Conservation (phyloP, 2,888 invertebrate genomes). For the Caenorhabditis sulstoni region DNA sequence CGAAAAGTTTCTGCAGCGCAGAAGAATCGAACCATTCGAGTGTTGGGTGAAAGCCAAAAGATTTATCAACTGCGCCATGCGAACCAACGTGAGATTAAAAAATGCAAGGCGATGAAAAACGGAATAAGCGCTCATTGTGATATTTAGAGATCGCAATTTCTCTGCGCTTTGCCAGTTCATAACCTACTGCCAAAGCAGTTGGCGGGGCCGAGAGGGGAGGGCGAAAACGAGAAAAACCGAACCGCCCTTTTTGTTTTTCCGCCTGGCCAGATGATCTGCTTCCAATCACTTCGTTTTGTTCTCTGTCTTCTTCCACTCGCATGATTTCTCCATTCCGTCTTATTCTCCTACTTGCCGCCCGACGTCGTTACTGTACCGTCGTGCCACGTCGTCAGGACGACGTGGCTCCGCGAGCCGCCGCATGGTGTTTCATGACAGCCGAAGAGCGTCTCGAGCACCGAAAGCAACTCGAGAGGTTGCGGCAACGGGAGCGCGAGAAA, state of each 20-base stretch:
- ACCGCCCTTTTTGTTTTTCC: constrained; percentile 9
- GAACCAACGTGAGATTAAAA: too few species aligned
- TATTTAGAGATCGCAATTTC: too few species aligned
- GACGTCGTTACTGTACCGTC: background rate
- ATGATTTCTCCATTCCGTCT: background rate
- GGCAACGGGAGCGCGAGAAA: constrained; percentile 36
- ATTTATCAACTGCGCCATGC: too few species aligned
- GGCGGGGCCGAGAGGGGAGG: background rate
- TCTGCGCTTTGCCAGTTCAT: background rate
- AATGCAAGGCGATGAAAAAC: too few species aligned
- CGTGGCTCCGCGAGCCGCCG: constrained; percentile 4
- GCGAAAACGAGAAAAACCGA: background rate
- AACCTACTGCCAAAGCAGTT: constrained; percentile 1
- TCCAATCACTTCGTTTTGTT: background rate
- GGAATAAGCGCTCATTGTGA: too few species aligned
- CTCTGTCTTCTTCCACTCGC: background rate
- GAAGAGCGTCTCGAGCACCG: constrained; percentile 42
- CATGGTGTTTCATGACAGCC: constrained; percentile 38
- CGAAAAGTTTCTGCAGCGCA: too few species aligned
- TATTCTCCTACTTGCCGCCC: background rate
- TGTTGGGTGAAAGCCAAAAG: too few species aligned
- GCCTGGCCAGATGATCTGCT: background rate
- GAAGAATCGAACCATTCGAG: too few species aligned
- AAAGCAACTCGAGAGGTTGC: constrained; percentile 43
- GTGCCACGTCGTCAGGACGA: constrained; percentile 1